These are phyloP conservation scores for Phrynocephalus vlangalii DNA, from an alignment of 2,797 vertebrate genomes.

Conservation along the genomic window DNA sequence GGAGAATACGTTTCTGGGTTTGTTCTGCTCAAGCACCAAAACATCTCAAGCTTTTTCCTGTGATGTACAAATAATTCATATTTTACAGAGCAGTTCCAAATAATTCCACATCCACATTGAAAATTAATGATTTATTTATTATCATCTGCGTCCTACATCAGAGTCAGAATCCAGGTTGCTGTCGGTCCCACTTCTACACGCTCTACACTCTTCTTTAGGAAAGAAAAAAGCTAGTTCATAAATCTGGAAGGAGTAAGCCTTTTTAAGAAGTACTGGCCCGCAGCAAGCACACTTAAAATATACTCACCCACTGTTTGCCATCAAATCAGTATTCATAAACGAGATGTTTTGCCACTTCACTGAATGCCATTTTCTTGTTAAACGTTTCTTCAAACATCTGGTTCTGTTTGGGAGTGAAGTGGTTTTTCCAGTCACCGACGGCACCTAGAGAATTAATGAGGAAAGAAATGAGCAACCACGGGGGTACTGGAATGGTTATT, in stretches of 20 bases:
- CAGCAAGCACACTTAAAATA: background rate
- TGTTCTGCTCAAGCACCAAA: background rate
- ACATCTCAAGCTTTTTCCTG: background rate
- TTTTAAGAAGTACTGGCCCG: background rate
- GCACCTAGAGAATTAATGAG: slow-evolving; percentile 64
- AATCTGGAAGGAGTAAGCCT: background rate
- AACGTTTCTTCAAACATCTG: slow-evolving; percentile 78
- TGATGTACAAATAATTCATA: background rate
- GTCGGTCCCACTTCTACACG: background rate
- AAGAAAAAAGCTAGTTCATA: background rate
- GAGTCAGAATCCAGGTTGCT: background rate
- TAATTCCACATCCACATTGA: background rate
- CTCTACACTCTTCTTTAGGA: background rate
- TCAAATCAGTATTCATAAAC: slow-evolving; percentile 70
- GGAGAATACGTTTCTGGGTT: background rate
- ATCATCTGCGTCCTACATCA: background rate
- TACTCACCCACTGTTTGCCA: slow-evolving; percentile 18
- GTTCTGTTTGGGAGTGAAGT: slow-evolving; percentile 81
- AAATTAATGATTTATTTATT: background rate
- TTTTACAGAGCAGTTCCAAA: background rate
- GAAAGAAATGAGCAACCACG: slow-evolving; percentile 26
- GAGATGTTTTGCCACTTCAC: slow-evolving; percentile 73
- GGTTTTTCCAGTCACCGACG: slow-evolving; percentile 82
- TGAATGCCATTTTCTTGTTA: slow-evolving; percentile 79
- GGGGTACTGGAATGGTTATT: background rate